These are phyloP conservation scores for Campoplex nolae DNA, from an alignment of 2,888 invertebrate species.

Conservation along the genomic window DNA sequence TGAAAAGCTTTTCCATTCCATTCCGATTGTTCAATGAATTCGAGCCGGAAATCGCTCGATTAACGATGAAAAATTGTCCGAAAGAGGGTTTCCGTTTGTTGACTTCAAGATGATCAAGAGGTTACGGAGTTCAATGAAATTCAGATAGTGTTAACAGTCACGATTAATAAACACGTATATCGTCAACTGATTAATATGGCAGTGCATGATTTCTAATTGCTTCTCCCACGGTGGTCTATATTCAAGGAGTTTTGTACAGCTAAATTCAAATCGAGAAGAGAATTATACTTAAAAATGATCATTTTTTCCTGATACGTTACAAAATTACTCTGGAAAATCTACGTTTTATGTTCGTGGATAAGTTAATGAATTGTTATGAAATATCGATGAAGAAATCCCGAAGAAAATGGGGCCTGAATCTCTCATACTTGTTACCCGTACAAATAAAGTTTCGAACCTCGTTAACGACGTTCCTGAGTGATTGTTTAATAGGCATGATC, in stretches of 20 bases:
- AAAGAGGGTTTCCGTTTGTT: background rate
- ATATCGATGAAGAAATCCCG: background rate
- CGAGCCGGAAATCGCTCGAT: background rate
- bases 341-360: background rate
- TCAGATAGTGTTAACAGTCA: conserved; percentile 4
- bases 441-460: no score
- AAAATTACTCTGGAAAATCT: no score
- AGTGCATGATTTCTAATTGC: background rate
- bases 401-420: no score
- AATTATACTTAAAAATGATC: no score
- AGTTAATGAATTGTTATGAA: background rate
- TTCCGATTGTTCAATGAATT: background rate
- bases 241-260: background rate
- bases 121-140: conserved; percentile 23
- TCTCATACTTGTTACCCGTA: no score
- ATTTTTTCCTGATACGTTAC: no score
- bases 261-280: background rate
- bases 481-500: no score
- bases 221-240: conserved; percentile 18
- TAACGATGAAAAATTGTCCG: background rate
- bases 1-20: background rate
- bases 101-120: background rate
- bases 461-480: no score
- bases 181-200: background rate
- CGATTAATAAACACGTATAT: conserved; percentile 12